Evolutionary conservation across 1,140 invertebrate genomes (phyloP), one percentile per base, ranked within the genome.

Genomic region (Aphaenogaster floridana): DNA sequence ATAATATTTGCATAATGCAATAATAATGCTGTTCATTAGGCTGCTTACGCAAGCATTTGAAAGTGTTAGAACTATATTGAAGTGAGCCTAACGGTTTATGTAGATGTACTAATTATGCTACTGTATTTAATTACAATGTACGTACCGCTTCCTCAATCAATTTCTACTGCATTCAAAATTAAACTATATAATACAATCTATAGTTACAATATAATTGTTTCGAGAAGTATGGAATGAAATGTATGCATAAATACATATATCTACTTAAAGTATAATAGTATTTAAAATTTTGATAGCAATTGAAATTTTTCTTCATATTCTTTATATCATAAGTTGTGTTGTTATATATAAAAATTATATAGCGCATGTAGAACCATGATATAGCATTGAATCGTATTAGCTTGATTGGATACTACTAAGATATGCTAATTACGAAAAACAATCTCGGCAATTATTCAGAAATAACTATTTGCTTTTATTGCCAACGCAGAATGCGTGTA

Each of bases 41-140:
- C 36, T 77, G n/a, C 36, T 77, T 61, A 61, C 21, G 21, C 54
- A 61, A 77, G 39, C 21, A 17, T 77, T 72, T 77, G 36, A 74
- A 39, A 74, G 34, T 59, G 9, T 59, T 42, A 57, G 4, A 28
- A 76, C n/a, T 42, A 42, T 54, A 57, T 11, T 52, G 1, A 21
- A 42, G 28, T 59, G 13, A 7, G 7, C 6, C 1, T n/a, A 21
- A 72, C 13, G 0, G 9, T 39, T 54, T n/a, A 42, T 2, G 13
- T 34, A n/a, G 28, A 8, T 39, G 7, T 54, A 52, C n/a, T 36
- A 74, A 21, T 54, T 54, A 13, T 39, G 7, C 9, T 13, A 74
- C 3, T 21, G n/a, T 2, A 1, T 76, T 36, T 76, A 76, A 59
- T 42, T 59, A 50, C 7, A 4, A 2, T 68, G 7, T 17, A 15